Evolutionary conservation across 2,113 vertebrate species (phyloP).

Genomic region (Barbus barbus): DNA sequence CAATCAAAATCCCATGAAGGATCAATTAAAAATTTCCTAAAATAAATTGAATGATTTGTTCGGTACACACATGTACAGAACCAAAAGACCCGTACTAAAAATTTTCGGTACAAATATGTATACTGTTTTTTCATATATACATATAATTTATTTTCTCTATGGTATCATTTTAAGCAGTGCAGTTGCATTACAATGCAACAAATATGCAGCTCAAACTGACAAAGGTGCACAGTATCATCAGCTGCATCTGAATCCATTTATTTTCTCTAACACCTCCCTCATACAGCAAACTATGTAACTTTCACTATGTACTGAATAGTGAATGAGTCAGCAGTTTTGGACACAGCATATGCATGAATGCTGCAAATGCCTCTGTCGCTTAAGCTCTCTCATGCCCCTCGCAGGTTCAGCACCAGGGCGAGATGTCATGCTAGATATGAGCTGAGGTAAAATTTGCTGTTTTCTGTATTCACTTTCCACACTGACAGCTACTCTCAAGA

Average conservation of each 20-base stretch:
- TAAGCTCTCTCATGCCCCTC: neutral
- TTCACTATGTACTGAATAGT: constrained; percentile 3
- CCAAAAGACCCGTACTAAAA: too few species aligned
- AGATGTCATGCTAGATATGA: neutral
- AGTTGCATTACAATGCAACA: too few species aligned
- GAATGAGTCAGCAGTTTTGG: neutral
- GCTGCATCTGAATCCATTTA: neutral
- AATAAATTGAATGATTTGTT: too few species aligned
- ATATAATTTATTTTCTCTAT: too few species aligned
- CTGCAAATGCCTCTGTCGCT: neutral
- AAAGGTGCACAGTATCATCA: neutral
- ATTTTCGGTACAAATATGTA: too few species aligned
- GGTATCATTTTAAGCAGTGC: too few species aligned
- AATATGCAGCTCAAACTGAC: neutral
- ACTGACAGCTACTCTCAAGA: neutral
- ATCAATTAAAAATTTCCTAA: too few species aligned
- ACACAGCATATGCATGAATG: constrained; percentile 4
- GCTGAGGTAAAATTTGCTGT: neutral
- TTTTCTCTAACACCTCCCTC: neutral
- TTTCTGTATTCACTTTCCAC: neutral
- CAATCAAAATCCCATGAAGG: too few species aligned
- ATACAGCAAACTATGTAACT: neutral
- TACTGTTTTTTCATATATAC: too few species aligned
- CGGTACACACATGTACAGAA: too few species aligned
- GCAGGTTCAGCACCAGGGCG: neutral